Conservation (phyloP, 2,113 vertebrate genomes). For the Cavia aperea region DNA sequence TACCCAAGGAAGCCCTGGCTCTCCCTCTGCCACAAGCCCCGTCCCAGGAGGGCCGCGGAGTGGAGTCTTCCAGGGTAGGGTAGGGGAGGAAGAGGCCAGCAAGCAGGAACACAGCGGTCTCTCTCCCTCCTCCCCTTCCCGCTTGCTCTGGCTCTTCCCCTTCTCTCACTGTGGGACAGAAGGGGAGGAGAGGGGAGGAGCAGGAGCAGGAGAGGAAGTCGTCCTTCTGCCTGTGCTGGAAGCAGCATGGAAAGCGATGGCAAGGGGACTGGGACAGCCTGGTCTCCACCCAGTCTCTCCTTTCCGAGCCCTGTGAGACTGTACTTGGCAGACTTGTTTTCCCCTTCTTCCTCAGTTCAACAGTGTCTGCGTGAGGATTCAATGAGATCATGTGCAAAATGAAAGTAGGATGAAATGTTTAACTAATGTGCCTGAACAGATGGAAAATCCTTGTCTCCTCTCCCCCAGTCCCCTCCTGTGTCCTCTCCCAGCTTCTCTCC, state of each 20-base stretch:
- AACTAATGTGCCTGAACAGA: neutral
- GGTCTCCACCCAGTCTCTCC: neutral
- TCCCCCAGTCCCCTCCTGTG: accelerated
- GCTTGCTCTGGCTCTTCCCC: neutral
- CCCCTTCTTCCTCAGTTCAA: neutral
- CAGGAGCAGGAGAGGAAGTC: neutral
- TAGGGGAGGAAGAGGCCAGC: neutral
- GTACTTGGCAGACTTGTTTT: neutral
- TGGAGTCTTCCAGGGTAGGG: accelerated
- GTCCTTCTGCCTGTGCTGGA: neutral
- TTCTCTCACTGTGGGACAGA: neutral
- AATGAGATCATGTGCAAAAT: neutral
- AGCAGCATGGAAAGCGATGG: neutral
- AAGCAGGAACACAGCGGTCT: neutral
- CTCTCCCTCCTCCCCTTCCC: too few species aligned
- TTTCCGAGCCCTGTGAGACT: neutral
- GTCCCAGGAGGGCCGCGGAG: neutral
- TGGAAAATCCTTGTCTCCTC: neutral
- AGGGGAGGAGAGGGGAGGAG: neutral
- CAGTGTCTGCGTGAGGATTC: neutral
- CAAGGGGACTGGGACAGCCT: neutral
- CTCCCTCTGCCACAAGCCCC: neutral
- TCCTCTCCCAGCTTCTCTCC: neutral
- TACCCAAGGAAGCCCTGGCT: neutral
- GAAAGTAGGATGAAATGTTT: neutral